Evolutionary conservation across 2,113 vertebrate genomes (phyloP), one percentile per base, ranked within the genome.

Genomic region (Anolis sagrei): DNA sequence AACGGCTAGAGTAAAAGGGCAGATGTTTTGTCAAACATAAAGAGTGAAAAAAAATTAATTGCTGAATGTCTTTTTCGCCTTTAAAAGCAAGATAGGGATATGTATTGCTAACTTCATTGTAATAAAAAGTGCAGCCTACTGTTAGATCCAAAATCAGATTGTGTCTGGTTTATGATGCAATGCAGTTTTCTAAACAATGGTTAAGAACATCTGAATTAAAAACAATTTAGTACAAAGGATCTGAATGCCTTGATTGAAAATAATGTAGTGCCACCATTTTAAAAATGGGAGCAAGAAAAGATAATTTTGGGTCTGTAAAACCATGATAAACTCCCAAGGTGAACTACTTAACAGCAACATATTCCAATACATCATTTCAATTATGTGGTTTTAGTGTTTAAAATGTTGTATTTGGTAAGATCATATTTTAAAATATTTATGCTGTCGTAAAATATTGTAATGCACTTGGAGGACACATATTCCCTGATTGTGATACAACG

Each of bases 1-100:
- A 49, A 18, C n/a, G 87, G 62, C 73, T 76, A 86, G 79, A 78
- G 72, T 58, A 87, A 75, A 91, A 83, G 49, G 74, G 48, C 19
- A 58, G 86, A n/a, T 0, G 29, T 73, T 83, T 76, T 90, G 11
- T 19, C 82, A 58, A 36, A 79, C 72, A 84, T 0, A 51, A 76
- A 81, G 84, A 9, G 0, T 86, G n/a, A 49, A 86, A 29, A 1
- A 1, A 44, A 44, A 69, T 18, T 84, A 70, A 7, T 44, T 64
- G 32, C 10, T 36, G 39, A 1, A 5, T n/a, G 14, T 48, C 69
- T 58, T 68, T 3, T 82, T 10, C 0, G 44, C 5, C 76, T 86
- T 34, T 23, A 58, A 2, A 7, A 36, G 34, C 70, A 48, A 19
- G 73, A 18, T 29, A 76, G 51, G 51, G 49, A 48, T 32, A 3